Base-by-base conservation (phyloP, 2,888 invertebrate species). In the Melangyna quadrimaculata region DNA sequence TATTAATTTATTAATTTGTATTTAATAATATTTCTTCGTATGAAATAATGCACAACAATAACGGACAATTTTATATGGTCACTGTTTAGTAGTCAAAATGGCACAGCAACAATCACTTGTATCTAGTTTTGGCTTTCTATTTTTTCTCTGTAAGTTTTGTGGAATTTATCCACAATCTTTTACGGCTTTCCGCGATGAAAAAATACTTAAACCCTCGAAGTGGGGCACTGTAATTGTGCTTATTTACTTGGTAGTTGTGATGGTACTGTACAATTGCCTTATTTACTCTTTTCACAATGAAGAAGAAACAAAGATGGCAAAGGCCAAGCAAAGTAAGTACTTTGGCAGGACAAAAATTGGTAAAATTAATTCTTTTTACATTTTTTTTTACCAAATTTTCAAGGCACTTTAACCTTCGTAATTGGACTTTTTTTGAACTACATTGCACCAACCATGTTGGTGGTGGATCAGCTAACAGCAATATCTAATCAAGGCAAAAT, bases 391-490 rank as follows among this genome's bases (percentile, higher is more conserved):
- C 5, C 0, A 4, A n/a, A 35, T 24, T 35, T 37, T 24, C 9
- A 35, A 91, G 92, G 91, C 59, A 91, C 92, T 8, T 84, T 92
- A 22, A 92, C 92, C 7, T 90, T 90, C 70, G 92, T 92, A 0
- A 92, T 92, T 88, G 92, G 92, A 10, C 78, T 92, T 2, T 92
- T 92, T 83, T 87, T 92, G 35, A 91, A 91, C 22, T 92, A 92
- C 74, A 91, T 92, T 78, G 91, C 90, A 6, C 89, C 92, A 3
- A 87, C 90, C 8, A 92, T 92, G 92, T 91, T 92, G 90, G 88
- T 87, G n/a, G 89, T 91, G 8, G 92, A 92, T 88, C 90, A 92
- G 59, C 43, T 91, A 14, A 90, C 90, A 1, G 91, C 91, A 0
- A 78, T 92, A 27, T 88, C 90, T 0, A 92, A 92, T 87, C 92